Percentiles rank a stretch among this genome's conserved stretches.
phyloP scores from a whole-genome alignment of 2,113 vertebrate genomes.

The Picathartes gymnocephalus region DNA sequence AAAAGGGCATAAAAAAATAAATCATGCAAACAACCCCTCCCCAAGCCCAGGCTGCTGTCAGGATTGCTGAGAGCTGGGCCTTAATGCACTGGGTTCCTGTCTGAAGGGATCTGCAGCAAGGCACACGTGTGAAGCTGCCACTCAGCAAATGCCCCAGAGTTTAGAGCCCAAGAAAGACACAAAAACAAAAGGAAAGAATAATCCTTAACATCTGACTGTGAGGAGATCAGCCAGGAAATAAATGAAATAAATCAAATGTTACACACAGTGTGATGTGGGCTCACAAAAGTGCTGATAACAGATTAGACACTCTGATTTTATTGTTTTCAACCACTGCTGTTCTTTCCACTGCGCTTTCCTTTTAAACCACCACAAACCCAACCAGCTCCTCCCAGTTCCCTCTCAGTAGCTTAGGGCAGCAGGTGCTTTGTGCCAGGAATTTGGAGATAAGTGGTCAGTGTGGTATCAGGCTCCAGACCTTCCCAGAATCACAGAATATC shows the following conservation, averaged over 20 bases:
- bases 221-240: neutral
- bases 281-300: neutral
- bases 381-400: neutral
- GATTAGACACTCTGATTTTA: neutral
- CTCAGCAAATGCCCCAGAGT: conserved; percentile 36
- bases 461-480: neutral
- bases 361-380: neutral
- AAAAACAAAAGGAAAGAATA: neutral
- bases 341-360: neutral
- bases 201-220: neutral
- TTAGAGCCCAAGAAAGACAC: neutral
- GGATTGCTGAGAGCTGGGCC: conserved; percentile 1
- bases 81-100: neutral
- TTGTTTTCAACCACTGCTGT: neutral
- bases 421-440: neutral
- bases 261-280: neutral
- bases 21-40: neutral
- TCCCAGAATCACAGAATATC: neutral
- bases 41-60: conserved; percentile 30
- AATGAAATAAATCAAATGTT: neutral
- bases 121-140: conserved; percentile 25
- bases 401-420: neutral
- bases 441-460: accelerated
- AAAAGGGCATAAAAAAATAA: neutral
- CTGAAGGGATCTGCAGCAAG: conserved; percentile 23